Conservation (phyloP, 2,888 invertebrate genomes). For the Temnothorax rugatulus region DNA sequence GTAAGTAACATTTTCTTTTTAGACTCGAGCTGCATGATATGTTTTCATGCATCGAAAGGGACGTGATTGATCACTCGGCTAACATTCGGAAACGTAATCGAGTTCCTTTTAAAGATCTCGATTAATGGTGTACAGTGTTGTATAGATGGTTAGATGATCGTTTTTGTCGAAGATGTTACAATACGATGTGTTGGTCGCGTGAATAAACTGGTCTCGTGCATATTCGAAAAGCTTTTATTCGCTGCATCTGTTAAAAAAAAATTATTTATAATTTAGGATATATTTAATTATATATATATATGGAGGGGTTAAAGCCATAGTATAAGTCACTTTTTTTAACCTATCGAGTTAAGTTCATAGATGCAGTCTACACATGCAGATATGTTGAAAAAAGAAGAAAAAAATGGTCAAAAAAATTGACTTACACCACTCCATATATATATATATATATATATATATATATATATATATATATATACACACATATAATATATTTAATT, state of each 20-base stretch:
- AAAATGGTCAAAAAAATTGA: too few relatives aligned
- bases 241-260: background rate
- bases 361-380: too few relatives aligned
- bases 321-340: too few relatives aligned
- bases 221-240: slow-evolving; percentile 42
- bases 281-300: background rate
- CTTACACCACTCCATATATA: too few relatives aligned
- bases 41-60: background rate
- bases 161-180: slow-evolving; percentile 30
- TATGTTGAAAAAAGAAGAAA: too few relatives aligned
- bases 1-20: slow-evolving; percentile 44
- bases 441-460: background rate
- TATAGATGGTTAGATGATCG: slow-evolving; percentile 65
- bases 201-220: slow-evolving; percentile 46
- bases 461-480: background rate
- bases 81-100: slow-evolving; percentile 8
- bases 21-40: slow-evolving; percentile 21
- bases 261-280: background rate
- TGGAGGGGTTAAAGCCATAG: too few relatives aligned
- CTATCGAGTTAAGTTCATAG: too few relatives aligned
- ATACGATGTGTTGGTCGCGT: slow-evolving; percentile 13
- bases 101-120: slow-evolving; percentile 27
- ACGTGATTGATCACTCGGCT: slow-evolving; percentile 27
- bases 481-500: background rate
- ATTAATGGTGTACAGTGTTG: slow-evolving; percentile 78